Evolutionary conservation across 2,797 vertebrate species (phyloP).

Genomic region (Halcyon chelicuti): DNA sequence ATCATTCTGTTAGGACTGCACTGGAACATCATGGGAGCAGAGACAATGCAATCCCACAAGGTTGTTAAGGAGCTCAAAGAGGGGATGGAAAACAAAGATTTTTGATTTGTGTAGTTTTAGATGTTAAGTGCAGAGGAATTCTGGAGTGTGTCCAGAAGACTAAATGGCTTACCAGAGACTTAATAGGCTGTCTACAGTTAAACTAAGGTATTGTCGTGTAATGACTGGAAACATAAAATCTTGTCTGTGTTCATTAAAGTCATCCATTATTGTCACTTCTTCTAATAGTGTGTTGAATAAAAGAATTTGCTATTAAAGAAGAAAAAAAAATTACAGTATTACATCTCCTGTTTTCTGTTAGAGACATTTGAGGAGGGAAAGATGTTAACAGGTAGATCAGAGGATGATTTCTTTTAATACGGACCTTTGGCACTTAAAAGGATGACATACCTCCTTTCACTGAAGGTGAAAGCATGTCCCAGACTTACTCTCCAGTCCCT

Average conservation of each 20-base stretch:
- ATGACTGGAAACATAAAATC: not conserved
- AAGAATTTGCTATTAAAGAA: not conserved
- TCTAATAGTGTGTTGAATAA: not conserved
- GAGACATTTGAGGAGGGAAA: not conserved
- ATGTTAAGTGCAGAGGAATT: not conserved
- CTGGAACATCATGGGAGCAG: not conserved
- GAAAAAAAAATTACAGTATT: not conserved
- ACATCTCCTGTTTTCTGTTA: not conserved
- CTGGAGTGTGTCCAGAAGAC: not conserved
- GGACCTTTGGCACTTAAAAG: not conserved
- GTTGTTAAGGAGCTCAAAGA: not conserved
- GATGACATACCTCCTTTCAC: not conserved
- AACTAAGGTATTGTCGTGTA: not conserved
- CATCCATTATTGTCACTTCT: not conserved
- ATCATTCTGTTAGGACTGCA: not conserved
- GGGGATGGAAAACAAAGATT: not conserved
- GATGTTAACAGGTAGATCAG: not conserved
- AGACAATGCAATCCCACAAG: not conserved
- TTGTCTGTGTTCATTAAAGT: not conserved
- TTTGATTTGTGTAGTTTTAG: not conserved
- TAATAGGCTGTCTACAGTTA: not conserved
- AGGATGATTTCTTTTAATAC: not conserved
- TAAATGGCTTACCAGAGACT: not conserved
- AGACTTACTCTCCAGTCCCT: not conserved
- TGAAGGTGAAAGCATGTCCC: not conserved